Conservation (phyloP, 2,113 vertebrate genomes). For the Seriola quinqueradiata region DNA sequence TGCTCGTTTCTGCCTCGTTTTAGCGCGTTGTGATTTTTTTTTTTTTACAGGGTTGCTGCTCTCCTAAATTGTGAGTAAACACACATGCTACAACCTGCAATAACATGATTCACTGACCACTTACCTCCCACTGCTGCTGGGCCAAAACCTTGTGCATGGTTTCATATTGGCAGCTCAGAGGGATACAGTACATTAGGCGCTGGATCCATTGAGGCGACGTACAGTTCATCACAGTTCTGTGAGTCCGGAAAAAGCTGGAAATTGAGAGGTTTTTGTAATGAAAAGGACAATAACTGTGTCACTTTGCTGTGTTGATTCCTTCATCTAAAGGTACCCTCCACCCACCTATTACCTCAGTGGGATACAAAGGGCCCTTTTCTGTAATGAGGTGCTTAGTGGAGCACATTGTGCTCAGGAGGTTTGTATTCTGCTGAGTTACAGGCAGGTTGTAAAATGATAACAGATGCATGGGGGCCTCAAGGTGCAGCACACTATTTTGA, state of each 20-base stretch:
- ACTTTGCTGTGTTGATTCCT: slow-evolving; percentile 38
- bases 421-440: slow-evolving; percentile 61
- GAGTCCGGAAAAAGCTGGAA: slow-evolving; percentile 16
- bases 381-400: slow-evolving; percentile 70
- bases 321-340: slow-evolving; percentile 46
- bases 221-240: neutral
- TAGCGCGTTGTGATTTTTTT: neutral
- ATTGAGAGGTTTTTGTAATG: slow-evolving; percentile 3
- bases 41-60: slow-evolving; percentile 6
- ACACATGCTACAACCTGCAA: slow-evolving; percentile 31
- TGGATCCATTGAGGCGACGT: neutral
- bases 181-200: neutral
- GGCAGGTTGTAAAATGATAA: slow-evolving; percentile 77
- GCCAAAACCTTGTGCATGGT: neutral
- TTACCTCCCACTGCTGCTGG: slow-evolving; percentile 22
- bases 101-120: slow-evolving; percentile 45
- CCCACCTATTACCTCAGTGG: slow-evolving; percentile 60
- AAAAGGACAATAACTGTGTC: slow-evolving; percentile 28
- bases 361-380: slow-evolving; percentile 55
- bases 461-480: slow-evolving; percentile 67
- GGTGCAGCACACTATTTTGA: slow-evolving; percentile 57
- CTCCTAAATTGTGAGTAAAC: slow-evolving; percentile 43
- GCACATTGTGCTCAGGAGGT: slow-evolving; percentile 65
- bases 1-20: slow-evolving; percentile 26
- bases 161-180: neutral